Evolutionary conservation across 92 coral and sea anemone genomes (phyloP).

Genomic region (Meandrina meandrites): DNA sequence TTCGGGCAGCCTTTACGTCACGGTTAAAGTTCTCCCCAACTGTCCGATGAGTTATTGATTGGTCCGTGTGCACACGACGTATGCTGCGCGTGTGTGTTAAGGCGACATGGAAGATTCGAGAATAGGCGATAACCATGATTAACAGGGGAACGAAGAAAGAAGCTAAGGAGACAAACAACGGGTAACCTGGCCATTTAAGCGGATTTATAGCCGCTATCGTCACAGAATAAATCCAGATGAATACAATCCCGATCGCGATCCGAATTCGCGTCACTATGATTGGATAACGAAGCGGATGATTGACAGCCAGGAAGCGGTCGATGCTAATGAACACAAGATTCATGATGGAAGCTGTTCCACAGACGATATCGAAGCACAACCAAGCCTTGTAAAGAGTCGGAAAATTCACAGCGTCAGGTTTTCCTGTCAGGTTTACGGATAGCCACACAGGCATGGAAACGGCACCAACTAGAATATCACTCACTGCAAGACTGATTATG

Average conservation of each 20-base stretch:
- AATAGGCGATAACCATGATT: conserved; percentile 68
- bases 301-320: conserved; percentile 82
- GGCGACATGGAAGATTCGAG: conserved; percentile 76
- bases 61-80: conserved; percentile 61
- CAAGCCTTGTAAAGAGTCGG: conserved; percentile 63
- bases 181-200: conserved; percentile 52
- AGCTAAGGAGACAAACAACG: conserved; percentile 62
- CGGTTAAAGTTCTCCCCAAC: conserved; percentile 52
- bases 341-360: conserved; percentile 74
- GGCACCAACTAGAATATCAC: conserved; percentile 71
- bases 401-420: conserved; percentile 39
- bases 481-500: conserved; percentile 69
- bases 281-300: conserved; percentile 67
- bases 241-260: conserved; percentile 55
- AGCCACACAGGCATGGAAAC: conserved; percentile 75
- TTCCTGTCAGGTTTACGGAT: conserved; percentile 56
- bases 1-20: conserved; percentile 84
- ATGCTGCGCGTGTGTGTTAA: conserved; percentile 71
- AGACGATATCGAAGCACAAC: conserved; percentile 64
- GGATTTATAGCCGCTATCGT: conserved; percentile 51
- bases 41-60: conserved; percentile 39
- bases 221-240: conserved; percentile 71
- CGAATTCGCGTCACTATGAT: conserved; percentile 59
- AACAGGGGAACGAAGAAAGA: conserved; percentile 68
- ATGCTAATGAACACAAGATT: conserved; percentile 76